Evolutionary conservation across 2,888 invertebrate species (phyloP).

Genomic region (Diadegma fenestrale): DNA sequence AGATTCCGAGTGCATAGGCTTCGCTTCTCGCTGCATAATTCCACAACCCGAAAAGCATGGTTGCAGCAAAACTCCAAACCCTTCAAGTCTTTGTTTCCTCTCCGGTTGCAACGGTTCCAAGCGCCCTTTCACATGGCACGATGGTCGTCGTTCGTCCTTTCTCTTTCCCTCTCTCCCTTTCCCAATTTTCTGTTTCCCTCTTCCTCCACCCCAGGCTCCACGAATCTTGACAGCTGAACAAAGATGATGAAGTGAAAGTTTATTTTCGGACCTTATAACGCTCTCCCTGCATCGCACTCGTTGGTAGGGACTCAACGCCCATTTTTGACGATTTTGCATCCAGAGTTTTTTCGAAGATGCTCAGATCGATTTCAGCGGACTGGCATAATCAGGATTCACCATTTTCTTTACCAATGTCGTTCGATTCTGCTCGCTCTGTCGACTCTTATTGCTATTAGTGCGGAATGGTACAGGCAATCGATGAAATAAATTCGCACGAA

Average conservation of each 20-base stretch:
- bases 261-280: constrained; percentile 29
- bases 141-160: constrained; percentile 17
- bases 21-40: background rate
- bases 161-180: constrained; percentile 26
- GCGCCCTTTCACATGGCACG: constrained; percentile 6
- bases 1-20: constrained; percentile 5
- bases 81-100: constrained; percentile 30
- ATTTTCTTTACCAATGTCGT: background rate
- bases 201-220: constrained; percentile 1
- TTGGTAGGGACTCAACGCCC: background rate
- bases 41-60: background rate
- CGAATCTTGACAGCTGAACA: background rate
- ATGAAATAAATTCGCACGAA: constrained; percentile 58
- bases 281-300: constrained; percentile 2
- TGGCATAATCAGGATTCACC: background rate
- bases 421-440: background rate
- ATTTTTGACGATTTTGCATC: background rate
- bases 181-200: constrained; percentile 35
- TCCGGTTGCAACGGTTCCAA: constrained; percentile 43
- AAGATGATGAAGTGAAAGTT: constrained; percentile 24
- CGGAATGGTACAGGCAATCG: constrained; percentile 43
- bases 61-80: constrained; percentile 52
- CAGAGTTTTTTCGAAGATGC: background rate
- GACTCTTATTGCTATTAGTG: background rate
- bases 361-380: background rate